Evolutionary conservation across 2,113 vertebrate species (phyloP).

Genomic region (human (Homo sapiens)): GRCh38 chr4:151675501-151676000

Average conservation of each 20-base stretch:
- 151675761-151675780: background rate
- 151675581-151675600: background rate
- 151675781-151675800: background rate
- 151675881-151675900: background rate
- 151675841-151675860: background rate
- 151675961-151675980: background rate
- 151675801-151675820: background rate
- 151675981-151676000: background rate
- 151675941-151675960: background rate
- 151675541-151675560: background rate
- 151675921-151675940: background rate
- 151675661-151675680: background rate
- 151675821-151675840: background rate
- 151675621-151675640: background rate
- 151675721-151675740: background rate
- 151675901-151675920: background rate
- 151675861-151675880: background rate
- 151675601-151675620: background rate
- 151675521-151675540: background rate
- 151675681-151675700: background rate
- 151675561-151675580: background rate
- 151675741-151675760: too few relatives aligned
- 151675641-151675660: background rate
- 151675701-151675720: rapidly evolving
- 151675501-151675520: background rate